Conservation (phyloP, 2,888 invertebrate species). For the Melanotus villosus region DNA sequence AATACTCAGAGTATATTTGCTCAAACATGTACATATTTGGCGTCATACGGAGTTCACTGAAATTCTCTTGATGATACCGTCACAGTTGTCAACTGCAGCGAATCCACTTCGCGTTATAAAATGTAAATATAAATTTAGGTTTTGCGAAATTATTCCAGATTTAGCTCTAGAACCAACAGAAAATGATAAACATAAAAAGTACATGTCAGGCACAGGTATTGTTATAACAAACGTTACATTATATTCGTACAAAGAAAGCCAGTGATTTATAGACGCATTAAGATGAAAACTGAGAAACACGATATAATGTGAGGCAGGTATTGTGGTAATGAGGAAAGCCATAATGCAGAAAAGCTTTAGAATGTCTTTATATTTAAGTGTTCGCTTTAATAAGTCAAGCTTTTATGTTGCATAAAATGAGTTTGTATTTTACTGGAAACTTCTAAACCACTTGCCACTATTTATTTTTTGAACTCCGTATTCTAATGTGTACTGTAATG, state of each 20-base stretch:
- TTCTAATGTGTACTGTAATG: too few relatives aligned
- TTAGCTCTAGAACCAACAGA: neutral
- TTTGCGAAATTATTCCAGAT: neutral
- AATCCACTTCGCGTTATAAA: neutral
- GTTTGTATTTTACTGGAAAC: too few relatives aligned
- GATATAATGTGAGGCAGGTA: constrained; percentile 10
- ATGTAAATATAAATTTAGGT: neutral
- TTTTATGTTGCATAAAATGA: neutral
- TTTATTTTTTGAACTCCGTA: too few relatives aligned
- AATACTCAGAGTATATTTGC: neutral
- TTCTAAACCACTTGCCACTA: too few relatives aligned
- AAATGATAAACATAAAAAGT: neutral
- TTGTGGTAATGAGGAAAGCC: neutral
- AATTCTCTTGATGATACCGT: neutral
- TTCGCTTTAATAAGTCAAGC: neutral
- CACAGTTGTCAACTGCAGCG: neutral
- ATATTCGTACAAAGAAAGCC: neutral
- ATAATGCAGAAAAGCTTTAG: constrained; percentile 1
- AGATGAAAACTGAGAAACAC: constrained; percentile 4
- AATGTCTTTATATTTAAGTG: neutral
- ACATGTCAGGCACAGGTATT: neutral
- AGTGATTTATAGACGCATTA: constrained; percentile 1
- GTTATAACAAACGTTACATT: neutral
- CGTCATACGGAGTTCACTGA: neutral
- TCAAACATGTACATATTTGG: neutral